Evolutionary conservation across 2,113 vertebrate genomes (phyloP).

Genomic region (Geococcyx californianus): DNA sequence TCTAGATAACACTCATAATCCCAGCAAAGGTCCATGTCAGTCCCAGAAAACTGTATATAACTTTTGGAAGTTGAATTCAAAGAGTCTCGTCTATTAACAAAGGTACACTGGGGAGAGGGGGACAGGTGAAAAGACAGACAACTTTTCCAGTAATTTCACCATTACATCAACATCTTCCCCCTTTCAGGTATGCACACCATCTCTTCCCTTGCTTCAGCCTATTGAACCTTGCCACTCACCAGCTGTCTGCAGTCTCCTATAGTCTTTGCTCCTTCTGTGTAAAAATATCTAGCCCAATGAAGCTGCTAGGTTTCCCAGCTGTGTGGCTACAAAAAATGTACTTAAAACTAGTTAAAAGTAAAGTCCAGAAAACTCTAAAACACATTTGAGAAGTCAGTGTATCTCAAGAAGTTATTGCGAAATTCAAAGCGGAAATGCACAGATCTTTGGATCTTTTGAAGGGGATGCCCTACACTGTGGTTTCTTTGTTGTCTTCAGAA

Average conservation of each 20-base stretch:
- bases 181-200: fast-evolving
- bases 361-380: not conserved
- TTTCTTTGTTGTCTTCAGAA: not conserved
- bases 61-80: not conserved
- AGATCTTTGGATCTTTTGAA: not conserved
- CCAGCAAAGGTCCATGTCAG: not conserved
- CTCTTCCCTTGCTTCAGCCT: not conserved
- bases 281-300: not conserved
- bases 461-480: not conserved
- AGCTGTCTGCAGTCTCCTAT: not conserved
- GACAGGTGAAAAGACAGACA: not conserved
- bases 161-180: not conserved
- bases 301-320: not conserved
- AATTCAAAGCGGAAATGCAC: not conserved
- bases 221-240: not conserved
- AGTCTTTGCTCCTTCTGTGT: not conserved
- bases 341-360: not conserved
- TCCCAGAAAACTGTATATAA: not conserved
- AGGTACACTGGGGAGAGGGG: not conserved
- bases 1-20: not conserved
- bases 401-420: not conserved
- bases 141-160: not conserved
- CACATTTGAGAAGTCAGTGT: not conserved
- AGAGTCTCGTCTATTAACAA: not conserved
- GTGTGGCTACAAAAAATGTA: not conserved